phyloP scores from a whole-genome alignment of 2,888 invertebrate genomes.

The Scaptomyza flava region DNA sequence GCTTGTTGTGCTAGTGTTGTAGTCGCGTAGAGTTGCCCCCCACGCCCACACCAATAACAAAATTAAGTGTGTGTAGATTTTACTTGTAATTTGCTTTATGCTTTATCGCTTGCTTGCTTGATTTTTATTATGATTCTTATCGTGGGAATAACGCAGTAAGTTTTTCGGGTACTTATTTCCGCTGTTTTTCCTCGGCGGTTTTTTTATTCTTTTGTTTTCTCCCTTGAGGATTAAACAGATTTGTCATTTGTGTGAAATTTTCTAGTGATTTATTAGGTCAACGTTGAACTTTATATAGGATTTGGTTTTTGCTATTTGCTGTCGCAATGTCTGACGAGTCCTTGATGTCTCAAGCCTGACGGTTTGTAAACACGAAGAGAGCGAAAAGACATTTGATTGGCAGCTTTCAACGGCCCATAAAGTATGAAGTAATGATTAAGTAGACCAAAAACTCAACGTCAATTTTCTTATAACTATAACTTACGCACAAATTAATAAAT shows the following conservation, averaged over 20 bases:
- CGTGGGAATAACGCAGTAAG: conserved; percentile 72
- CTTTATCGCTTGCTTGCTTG: conserved; percentile 77
- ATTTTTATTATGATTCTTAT: conserved; percentile 77
- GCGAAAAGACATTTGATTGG: conserved; percentile 47
- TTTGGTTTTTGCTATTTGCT: conserved; percentile 2
- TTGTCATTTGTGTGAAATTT: conserved; percentile 48
- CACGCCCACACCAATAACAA: neutral
- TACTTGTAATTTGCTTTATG: conserved; percentile 75
- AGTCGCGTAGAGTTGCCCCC: conserved; percentile 25
- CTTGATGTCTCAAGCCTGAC: conserved; percentile 52
- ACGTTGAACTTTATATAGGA: conserved; percentile 26
- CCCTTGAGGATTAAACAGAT: conserved; percentile 16
- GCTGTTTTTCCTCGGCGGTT: conserved; percentile 1
- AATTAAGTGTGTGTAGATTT: conserved; percentile 49
- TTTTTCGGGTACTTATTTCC: conserved; percentile 35
- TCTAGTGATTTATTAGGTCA: conserved; percentile 70
- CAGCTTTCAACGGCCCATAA: conserved; percentile 18
- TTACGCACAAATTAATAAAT: conserved; percentile 47
- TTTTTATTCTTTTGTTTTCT: conserved; percentile 11
- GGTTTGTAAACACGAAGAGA: conserved; percentile 23
- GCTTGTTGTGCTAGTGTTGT: conserved; percentile 24
- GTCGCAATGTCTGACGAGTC: conserved; percentile 33
- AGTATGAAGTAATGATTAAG: conserved; percentile 33
- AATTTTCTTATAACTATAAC: conserved; percentile 49
- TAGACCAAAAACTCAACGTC: conserved; percentile 3